These are phyloP conservation scores for Myotis pilosus DNA, from an alignment of 2,797 vertebrate species.

Conservation along the genomic window DNA sequence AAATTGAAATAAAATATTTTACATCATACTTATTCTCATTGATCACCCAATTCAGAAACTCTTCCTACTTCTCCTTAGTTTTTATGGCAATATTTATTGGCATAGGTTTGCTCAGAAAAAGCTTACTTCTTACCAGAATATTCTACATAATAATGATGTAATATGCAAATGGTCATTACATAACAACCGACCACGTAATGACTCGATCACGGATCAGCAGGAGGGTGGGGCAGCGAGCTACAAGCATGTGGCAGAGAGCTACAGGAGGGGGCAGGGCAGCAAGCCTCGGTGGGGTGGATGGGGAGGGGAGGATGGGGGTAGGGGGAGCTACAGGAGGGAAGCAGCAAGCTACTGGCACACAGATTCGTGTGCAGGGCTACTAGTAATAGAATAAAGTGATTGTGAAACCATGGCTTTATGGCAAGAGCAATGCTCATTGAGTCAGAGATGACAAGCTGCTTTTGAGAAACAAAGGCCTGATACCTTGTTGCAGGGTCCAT, in stretches of 20 bases:
- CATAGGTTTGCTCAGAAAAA: not conserved
- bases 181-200: too few species aligned
- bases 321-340: too few species aligned
- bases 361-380: too few species aligned
- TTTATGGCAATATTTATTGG: not conserved
- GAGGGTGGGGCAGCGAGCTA: too few species aligned
- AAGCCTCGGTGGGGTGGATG: too few species aligned
- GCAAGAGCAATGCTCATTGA: slow-evolving; percentile 19
- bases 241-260: not conserved
- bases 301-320: too few species aligned
- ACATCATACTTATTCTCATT: not conserved
- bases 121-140: not conserved
- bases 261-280: too few species aligned
- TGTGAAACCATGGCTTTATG: not conserved
- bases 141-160: too few species aligned
- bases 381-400: not conserved
- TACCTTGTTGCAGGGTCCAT: not conserved
- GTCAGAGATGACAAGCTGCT: not conserved
- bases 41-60: not conserved
- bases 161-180: too few species aligned
- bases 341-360: too few species aligned
- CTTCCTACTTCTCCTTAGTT: not conserved
- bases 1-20: not conserved
- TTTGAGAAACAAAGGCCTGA: slow-evolving; percentile 34
- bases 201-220: too few species aligned